Evolutionary conservation across 2,888 invertebrate genomes (phyloP), one percentile per base, ranked within the genome.

Genomic region (Notodonta ziczac): DNA sequence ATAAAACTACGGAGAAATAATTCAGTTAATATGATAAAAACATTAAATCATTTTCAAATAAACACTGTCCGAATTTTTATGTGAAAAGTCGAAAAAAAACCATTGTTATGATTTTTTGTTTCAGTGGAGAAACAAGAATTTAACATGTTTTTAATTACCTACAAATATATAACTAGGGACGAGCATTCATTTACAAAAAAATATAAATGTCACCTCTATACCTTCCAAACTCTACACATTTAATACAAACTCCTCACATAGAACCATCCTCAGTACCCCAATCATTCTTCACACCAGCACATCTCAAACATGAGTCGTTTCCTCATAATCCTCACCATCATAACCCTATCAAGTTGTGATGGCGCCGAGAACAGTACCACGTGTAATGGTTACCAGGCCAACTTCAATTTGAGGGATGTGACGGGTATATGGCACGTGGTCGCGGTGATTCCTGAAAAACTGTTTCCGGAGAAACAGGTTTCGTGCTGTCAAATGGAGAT

Each of bases 361-460:
- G 74, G 67, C n/a, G 70, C 67, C 4, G 65, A 62, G 4, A 77
- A 78, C 13, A 78, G 67, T 54, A 72, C 81, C 2, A 77, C 66
- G 39, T 91, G 91, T 63, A 75, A 86, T 57, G 82, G 79, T 0
- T 87, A 85, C 46, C 85, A 89, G 64, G 87, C 89, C 0, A 85
- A 83, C 57, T 90, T 89, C 58, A 77, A 86, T 56, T 65, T 87
- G 51, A 83, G 82, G 57, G 80, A 81, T 52, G 77, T 89, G 4
- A 70, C 87, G 0, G 92, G 91, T 0, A 65, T 78, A 2, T 93
- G 92, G 92, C 78, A 89, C 46, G 89, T 89, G 9, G 91, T 89
- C 0, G 90, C 89, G 0, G 83, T 91, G 0, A 83, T 91, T 52
- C 92, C 92, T 0, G 90, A 86, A 40, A 87, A 82, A n/a, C 59